phyloP scores from a whole-genome alignment of 2,888 invertebrate genomes.

The Acrobeloides nanus region DNA sequence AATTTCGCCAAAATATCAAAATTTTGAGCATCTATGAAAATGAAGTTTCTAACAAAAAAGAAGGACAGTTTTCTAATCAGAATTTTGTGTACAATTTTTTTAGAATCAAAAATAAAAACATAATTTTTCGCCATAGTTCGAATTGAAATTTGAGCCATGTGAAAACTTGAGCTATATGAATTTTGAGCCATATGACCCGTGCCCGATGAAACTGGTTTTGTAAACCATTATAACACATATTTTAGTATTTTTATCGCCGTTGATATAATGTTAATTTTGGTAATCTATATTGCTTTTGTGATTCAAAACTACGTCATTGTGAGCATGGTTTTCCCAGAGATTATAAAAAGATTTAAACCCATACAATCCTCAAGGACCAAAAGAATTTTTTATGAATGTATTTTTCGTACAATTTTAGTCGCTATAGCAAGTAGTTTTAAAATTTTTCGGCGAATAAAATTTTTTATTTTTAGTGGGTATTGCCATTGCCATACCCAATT shows the following conservation, averaged over 20 bases:
- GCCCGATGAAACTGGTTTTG: no score
- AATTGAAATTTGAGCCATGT: no score
- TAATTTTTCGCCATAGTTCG: no score
- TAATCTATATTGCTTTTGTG: constrained; percentile 57
- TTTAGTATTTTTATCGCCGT: constrained; percentile 39
- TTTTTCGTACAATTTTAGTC: constrained; percentile 68
- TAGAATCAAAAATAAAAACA: no score
- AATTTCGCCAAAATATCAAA: no score
- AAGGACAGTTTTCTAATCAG: no score
- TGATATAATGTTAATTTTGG: constrained; percentile 35
- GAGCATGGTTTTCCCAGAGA: constrained; percentile 75
- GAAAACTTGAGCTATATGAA: no score
- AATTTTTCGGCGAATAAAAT: not conserved
- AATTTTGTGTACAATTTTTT: no score
- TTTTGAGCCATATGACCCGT: no score
- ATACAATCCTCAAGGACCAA: no score
- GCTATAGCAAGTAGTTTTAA: constrained; percentile 68
- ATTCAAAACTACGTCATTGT: constrained; percentile 88
- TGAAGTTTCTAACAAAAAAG: no score
- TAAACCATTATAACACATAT: constrained; percentile 8
- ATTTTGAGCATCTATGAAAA: not conserved
- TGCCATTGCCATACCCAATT: constrained; percentile 43
- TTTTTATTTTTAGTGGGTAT: constrained; percentile 32
- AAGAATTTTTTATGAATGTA: constrained; percentile 57
- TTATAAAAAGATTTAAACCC: no score